Base-by-base conservation (phyloP, 1,140 invertebrate genomes). In the Contarinia nasturtii region DNA sequence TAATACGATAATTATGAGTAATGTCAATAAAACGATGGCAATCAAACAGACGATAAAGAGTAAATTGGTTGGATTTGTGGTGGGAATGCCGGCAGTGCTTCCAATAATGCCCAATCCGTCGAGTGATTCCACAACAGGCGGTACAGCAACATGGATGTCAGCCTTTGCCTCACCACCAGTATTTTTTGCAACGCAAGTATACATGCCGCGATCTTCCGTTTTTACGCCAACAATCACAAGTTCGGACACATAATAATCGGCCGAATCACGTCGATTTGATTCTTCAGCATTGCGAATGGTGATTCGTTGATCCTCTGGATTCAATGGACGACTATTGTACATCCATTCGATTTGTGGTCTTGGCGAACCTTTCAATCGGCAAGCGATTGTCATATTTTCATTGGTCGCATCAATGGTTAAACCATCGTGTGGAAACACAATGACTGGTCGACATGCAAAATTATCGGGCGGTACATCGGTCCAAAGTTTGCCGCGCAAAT, bases 111-210 rank as follows among this genome's bases (percentile, higher is more conserved):
- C 43, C 21, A n/a, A 33, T 51, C 52, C 49, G 36, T 47, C 40
- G 4, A 41, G 40, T 33, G n/a, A 41, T 10, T 20, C 27, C 27
- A 27, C 3, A 27, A 27, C 41, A 34, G 22, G 48, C 46, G 37
- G 20, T 21, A 34, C 48, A 4, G 34, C 22, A 1, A 46, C 17
- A 17, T 18, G 27, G 43, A 48, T 50, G 2, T 63, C 59, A 73
- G 86, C 48, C 68, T 75, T 80, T 34, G 82, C 80, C 8, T 78
- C 73, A 0, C 90, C 91, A 1, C 83, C 89, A 0, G 76, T 71
- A 63, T 90, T 95, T 47, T 79, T 80, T 0, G 86, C 88, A 7
- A 82, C 71, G 54, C 90, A 95, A n/a, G 77, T 72, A 60, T 93
- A 95, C 44, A 86, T 78, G 0, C 90, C 91, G 54, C 78, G 76